Evolutionary conservation across 2,113 vertebrate genomes (phyloP), one percentile per base, ranked within the genome.

Genomic region (Taxidea taxus): DNA sequence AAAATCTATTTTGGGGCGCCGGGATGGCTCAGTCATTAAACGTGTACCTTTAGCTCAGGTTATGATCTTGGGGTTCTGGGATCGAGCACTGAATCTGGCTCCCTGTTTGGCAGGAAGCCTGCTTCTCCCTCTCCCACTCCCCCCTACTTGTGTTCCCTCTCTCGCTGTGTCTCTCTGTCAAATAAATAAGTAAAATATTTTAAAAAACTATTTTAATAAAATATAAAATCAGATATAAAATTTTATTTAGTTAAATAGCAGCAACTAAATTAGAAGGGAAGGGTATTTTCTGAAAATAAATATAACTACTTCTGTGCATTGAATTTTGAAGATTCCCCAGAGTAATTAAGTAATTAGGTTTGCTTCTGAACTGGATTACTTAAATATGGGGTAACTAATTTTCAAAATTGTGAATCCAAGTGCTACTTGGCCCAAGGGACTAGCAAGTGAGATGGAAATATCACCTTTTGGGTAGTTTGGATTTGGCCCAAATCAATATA

Each of bases 341-440:
- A 90, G 91, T 94, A 88, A 96, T 96, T 90, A 94, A 77, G 34
- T 92, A 97, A 96, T 96, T 94, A 96, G 75, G 74, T 77, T 58
- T 94, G 72, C 29, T 96, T 60, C 87, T 72, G 77, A 97, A 96
- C 62, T 97, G 87, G 68, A 97, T 96, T 93, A n/a, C 68, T 94
- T 96, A 96, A 94, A 96, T 94, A 87, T 90, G 62, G 56, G 72
- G 7, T 64, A 82, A 39, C 49, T 94, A 96, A 94, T 95, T 97
- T 97, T 87, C 64, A 94, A 94, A 97, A 80, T 12, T 95, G 14
- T 90, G 87, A 97, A 84, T 60, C 3, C 18, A 70, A 96, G 42
- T 72, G 62, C 74, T 87, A 13, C 20, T 82, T 92, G 13, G 15
- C 49, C 31, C 90, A 64, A 87, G 87, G 27, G 81, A 89, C 47